phyloP scores from a whole-genome alignment of 2,113 vertebrate species.

The Psittacus erithacus region DNA sequence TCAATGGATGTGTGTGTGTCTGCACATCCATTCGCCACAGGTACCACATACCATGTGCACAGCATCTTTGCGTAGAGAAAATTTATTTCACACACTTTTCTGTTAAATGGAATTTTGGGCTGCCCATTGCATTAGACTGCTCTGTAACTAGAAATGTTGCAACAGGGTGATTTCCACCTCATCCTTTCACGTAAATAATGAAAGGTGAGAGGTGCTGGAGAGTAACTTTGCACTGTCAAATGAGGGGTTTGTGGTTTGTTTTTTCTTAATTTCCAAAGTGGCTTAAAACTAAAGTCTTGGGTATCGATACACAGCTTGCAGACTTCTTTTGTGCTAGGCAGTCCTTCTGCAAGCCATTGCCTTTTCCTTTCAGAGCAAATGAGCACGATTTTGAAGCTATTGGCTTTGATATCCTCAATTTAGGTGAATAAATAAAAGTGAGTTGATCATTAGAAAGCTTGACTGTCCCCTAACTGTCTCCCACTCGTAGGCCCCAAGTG shows the following conservation, averaged over 20 bases:
- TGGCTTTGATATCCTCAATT: background rate
- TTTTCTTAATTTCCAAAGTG: background rate
- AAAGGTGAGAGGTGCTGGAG: background rate
- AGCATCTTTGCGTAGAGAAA: accelerated
- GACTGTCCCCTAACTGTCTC: background rate
- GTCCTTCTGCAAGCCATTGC: background rate
- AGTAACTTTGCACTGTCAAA: background rate
- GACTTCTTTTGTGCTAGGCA: background rate
- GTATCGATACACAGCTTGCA: no score
- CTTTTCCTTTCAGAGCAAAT: background rate
- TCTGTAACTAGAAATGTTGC: accelerated
- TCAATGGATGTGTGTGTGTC: background rate
- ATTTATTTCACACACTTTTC: background rate
- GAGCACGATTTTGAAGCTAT: background rate
- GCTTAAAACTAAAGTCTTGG: accelerated
- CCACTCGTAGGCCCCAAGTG: accelerated
- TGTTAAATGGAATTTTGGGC: background rate
- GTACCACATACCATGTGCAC: accelerated
- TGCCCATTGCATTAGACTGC: accelerated
- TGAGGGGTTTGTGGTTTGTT: background rate
- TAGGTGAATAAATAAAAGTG: background rate
- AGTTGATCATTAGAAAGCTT: background rate
- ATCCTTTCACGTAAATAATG: background rate
- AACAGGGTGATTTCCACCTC: background rate
- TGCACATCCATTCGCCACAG: accelerated